Percentiles rank a stretch among this genome's conserved stretches.
Evolutionary conservation across 1,140 invertebrate genomes (phyloP).

Genomic region (Drosophila guanche): DNA sequence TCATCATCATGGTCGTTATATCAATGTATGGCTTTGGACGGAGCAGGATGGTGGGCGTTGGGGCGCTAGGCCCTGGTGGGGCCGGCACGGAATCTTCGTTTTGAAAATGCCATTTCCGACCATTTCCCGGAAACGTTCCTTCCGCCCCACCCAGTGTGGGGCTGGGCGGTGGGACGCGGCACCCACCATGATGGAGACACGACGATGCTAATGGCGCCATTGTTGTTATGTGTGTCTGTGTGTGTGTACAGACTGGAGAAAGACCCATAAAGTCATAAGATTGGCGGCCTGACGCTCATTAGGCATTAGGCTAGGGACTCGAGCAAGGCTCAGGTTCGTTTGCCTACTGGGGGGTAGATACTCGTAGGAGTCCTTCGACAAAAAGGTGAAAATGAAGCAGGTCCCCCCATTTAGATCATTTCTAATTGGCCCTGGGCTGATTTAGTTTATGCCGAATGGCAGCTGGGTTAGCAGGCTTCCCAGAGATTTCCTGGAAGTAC

Average conservation of each 20-base stretch:
- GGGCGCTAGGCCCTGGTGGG: constrained; percentile 8
- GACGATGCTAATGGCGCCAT: constrained; percentile 64
- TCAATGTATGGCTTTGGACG: constrained; percentile 39
- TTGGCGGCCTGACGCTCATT: constrained; percentile 56
- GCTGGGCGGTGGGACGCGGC: background rate
- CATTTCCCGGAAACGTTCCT: constrained; percentile 66
- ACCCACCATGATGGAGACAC: constrained; percentile 27
- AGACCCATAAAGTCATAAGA: constrained; percentile 39
- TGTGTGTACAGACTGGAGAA: background rate
- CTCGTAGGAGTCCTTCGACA: too few relatives aligned
- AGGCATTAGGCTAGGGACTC: constrained; percentile 15
- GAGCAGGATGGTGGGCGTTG: constrained; percentile 3
- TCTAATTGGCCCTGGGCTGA: background rate
- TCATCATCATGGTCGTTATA: constrained; percentile 49
- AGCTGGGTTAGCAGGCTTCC: too few relatives aligned
- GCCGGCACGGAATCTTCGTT: constrained; percentile 49
- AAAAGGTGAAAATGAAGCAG: too few relatives aligned
- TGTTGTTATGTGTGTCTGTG: constrained; percentile 45
- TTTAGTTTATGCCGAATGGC: constrained; percentile 8
- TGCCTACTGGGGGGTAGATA: background rate
- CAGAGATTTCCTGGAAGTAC: background rate
- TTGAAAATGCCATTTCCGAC: constrained; percentile 74
- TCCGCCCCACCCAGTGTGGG: constrained; percentile 36
- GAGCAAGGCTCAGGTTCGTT: constrained; percentile 7
- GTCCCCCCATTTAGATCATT: too few relatives aligned